A percentile compares a stretch with the other conserved stretches of the same genome.
Evolutionary conservation across 2,113 vertebrate species (phyloP).

Genomic region (Muntiacus reevesi): DNA sequence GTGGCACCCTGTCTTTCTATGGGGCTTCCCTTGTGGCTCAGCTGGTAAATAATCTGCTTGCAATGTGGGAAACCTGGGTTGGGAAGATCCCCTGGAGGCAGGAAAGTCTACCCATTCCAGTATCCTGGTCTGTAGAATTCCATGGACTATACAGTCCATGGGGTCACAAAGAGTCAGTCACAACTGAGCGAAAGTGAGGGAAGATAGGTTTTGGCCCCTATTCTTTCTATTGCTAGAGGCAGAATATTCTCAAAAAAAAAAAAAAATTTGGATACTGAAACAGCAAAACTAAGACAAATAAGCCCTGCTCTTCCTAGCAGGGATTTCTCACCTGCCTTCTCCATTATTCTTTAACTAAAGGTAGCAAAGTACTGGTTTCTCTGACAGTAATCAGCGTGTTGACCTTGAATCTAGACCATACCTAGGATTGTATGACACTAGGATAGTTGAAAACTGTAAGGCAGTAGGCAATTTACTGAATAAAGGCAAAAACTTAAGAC

Average conservation of each 20-base stretch:
- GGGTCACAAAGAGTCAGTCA: not conserved
- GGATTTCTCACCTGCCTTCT: not conserved
- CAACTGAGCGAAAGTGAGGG: not conserved
- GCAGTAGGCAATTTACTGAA: not conserved
- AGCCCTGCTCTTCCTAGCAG: not conserved
- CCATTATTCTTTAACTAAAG: not conserved
- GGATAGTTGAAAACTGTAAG: not conserved
- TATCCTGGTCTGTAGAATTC: too few species aligned
- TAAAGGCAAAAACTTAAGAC: constrained; percentile 2
- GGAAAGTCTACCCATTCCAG: too few species aligned
- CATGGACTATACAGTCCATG: not conserved
- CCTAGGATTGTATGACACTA: not conserved
- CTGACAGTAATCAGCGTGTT: not conserved
- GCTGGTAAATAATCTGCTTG: too few species aligned
- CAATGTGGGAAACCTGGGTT: too few species aligned
- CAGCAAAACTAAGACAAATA: not conserved
- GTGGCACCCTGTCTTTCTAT: not conserved
- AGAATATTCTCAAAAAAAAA: not conserved
- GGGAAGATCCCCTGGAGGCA: too few species aligned
- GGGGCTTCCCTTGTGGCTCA: not conserved
- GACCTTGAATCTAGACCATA: not conserved
- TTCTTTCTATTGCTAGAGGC: not conserved
- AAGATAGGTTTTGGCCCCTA: not conserved
- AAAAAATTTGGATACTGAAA: not conserved
- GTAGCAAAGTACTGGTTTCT: not conserved